Base-by-base conservation (phyloP, 2,888 invertebrate species). In the Didymodactylos carnosus region DNA sequence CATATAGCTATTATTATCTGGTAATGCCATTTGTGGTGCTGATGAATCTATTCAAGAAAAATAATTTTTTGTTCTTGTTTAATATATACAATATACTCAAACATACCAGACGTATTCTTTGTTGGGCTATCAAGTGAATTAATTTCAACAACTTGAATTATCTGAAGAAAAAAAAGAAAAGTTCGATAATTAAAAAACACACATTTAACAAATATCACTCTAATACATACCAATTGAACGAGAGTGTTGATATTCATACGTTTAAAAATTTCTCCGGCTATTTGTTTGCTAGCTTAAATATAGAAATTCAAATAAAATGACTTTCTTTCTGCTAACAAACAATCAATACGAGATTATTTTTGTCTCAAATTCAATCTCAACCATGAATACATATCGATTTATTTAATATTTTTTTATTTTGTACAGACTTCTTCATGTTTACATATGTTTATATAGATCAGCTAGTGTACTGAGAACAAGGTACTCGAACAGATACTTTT, bases 191-290 rank as follows among this genome's bases (percentile, higher is more conserved):
- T 16, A 69, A 19, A 5, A 40, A 19, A 39, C 19, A 19, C 16
- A 19, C 16, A 46, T 70, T 19, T 19, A 74, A 2, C 13, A 3
- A 73, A 14, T 23, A 49, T 35, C 27, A 71, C 7, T 35, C 1
- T 35, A 3, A 0, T n/a, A 77, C 81, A 78, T 77, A 83, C 82
- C 78, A 83, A 75, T 74, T 83, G 83, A 43, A 81, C 81, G 80
- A 83, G 82, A 71, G 83, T 83, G 27, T 82, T 78, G 16, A 81
- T 74, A 78, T 83, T 83, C 82, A 83, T 83, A 51, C 83, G 78
- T 77, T 82, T 82, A 77, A 83, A 83, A 43, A 83, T 79, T 77
- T 83, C 83, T 80, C 82, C 81, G 75, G 80, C 80, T 71, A 79
- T 79, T 35, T 62, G 62, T 35, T 62, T 62, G 11, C 62, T 62